phyloP scores from a whole-genome alignment of 2,888 invertebrate genomes.

The Oligia fasciuncula region DNA sequence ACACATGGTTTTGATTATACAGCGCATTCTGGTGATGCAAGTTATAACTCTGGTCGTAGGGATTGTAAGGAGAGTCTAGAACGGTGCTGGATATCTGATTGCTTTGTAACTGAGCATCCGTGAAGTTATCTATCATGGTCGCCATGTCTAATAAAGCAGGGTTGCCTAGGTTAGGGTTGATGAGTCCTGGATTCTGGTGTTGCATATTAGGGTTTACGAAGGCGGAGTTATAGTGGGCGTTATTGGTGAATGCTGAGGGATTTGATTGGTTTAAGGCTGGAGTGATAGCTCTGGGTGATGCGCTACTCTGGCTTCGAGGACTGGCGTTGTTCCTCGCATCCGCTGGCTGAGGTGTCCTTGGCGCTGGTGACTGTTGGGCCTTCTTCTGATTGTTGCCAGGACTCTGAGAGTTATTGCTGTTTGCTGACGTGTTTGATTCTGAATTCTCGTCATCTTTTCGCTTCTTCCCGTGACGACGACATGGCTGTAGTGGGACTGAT shows the following conservation, averaged over 20 bases:
- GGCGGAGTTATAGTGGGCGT: constrained; percentile 84
- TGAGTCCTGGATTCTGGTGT: constrained; percentile 82
- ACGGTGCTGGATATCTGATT: constrained; percentile 96
- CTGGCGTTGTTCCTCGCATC: constrained; percentile 84
- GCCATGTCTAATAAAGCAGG: constrained; percentile 93
- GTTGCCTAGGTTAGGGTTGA: constrained; percentile 87
- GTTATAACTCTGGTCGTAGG: constrained; percentile 91
- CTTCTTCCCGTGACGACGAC: constrained; percentile 94
- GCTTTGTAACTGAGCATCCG: constrained; percentile 94
- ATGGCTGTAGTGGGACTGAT: constrained; percentile 95
- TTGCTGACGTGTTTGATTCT: constrained; percentile 73
- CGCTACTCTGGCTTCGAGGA: constrained; percentile 89
- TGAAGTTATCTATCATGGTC: constrained; percentile 94
- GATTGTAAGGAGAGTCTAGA: constrained; percentile 92
- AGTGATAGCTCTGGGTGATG: constrained; percentile 88
- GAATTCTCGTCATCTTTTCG: constrained; percentile 92
- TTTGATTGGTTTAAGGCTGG: constrained; percentile 84
- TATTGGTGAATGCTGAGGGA: constrained; percentile 81
- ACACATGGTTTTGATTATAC: constrained; percentile 89
- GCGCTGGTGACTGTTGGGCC: constrained; percentile 80
- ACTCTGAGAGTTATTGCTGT: constrained; percentile 79
- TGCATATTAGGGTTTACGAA: constrained; percentile 87
- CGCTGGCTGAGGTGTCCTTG: constrained; percentile 83
- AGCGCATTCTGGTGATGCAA: constrained; percentile 92
- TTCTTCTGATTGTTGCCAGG: constrained; percentile 84